These are phyloP conservation scores for Mesocentrotus franciscanus DNA, from an alignment of 53 echinoderm and acorn worm species.

Conservation along the genomic window DNA sequence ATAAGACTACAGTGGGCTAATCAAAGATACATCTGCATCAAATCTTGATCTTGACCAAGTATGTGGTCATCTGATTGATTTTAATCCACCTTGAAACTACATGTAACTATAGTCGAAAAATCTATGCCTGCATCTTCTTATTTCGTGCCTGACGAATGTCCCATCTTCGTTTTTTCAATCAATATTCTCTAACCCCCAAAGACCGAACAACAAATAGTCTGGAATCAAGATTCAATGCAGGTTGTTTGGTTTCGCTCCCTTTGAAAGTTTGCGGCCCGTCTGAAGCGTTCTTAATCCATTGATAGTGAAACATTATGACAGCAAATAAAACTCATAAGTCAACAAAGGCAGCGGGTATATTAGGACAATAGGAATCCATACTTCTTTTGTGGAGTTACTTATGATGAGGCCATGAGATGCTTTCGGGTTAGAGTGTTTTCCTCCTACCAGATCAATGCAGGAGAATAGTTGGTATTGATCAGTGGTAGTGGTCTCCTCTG, in stretches of 20 bases:
- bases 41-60: not conserved
- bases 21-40: not conserved
- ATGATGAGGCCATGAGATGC: constrained; percentile 20
- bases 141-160: not conserved
- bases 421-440: constrained; percentile 21
- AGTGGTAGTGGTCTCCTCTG: not conserved
- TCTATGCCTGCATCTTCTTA: not conserved
- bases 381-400: constrained; percentile 16
- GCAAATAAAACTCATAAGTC: constrained; percentile 32
- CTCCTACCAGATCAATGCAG: constrained; percentile 26
- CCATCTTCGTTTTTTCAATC: not conserved
- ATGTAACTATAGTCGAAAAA: constrained; percentile 25
- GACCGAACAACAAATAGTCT: constrained; percentile 33
- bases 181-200: constrained; percentile 15
- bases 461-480: constrained; percentile 26
- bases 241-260: constrained; percentile 6
- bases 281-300: constrained; percentile 32
- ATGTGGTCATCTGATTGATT: not conserved
- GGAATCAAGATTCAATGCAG: not conserved
- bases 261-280: constrained; percentile 44
- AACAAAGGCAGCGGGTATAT: constrained; percentile 33
- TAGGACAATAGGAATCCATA: constrained; percentile 21
- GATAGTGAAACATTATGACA: constrained; percentile 51
- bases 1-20: not conserved
- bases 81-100: not conserved